A percentile compares a stretch with the other conserved stretches of the same genome.
These are phyloP conservation scores for Eurois occulta DNA, from an alignment of 2,888 invertebrate genomes.

Conservation along the genomic window DNA sequence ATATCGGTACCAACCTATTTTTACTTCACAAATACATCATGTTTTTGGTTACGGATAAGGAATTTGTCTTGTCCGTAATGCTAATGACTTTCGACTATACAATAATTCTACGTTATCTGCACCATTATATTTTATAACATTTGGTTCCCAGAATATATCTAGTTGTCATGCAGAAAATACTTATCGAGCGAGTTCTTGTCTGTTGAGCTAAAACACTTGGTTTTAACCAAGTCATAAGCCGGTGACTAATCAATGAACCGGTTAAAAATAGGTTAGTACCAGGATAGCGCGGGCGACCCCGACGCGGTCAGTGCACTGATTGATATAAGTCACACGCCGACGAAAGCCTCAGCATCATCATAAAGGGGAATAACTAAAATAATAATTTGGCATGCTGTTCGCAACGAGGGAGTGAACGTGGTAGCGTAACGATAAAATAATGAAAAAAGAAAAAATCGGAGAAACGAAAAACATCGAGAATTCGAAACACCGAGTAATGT, in stretches of 20 bases:
- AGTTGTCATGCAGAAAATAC: constrained; percentile 18
- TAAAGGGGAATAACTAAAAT: constrained; percentile 85
- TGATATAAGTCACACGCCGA: constrained; percentile 89
- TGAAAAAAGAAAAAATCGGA: constrained; percentile 80
- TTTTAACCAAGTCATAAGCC: constrained; percentile 54
- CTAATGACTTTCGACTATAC: constrained; percentile 7
- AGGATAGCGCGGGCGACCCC: constrained; percentile 86
- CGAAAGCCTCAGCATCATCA: constrained; percentile 91
- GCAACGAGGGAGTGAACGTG: constrained; percentile 90
- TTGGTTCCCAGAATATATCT: constrained; percentile 3
- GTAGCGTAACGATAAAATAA: constrained; percentile 88
- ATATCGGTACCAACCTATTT: constrained; percentile 85
- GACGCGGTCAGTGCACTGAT: constrained; percentile 89
- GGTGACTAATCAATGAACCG: constrained; percentile 64
- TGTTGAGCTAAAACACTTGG: constrained; percentile 43
- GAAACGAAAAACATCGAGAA: constrained; percentile 86
- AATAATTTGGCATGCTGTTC: constrained; percentile 90
- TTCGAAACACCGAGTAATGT: constrained; percentile 77
- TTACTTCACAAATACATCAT: constrained; percentile 36
- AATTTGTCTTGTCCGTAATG: neutral
- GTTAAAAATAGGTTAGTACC: constrained; percentile 88
- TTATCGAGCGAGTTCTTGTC: constrained; percentile 1
- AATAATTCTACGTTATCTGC: neutral
- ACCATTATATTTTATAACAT: constrained; percentile 2
- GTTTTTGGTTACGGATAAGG: constrained; percentile 7